A percentile compares a stretch with the other conserved stretches of the same genome.
phyloP scores from a whole-genome alignment of 1,140 invertebrate genomes.

The Macrotrachela quadricornifera region DNA sequence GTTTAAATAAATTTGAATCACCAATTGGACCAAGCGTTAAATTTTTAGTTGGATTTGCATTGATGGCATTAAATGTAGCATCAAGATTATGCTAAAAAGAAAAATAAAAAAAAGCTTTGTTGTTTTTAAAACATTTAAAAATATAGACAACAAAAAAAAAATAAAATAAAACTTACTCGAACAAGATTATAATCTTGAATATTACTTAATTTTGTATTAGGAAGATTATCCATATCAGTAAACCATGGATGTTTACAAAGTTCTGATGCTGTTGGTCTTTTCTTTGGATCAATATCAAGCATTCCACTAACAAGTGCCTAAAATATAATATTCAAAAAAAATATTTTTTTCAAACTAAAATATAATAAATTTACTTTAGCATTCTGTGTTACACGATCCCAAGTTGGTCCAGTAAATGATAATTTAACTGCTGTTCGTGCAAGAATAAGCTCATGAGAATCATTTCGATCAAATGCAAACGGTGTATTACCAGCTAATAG shows the following conservation, averaged over 20 bases:
- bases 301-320: constrained; percentile 61
- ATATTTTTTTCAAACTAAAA: background rate
- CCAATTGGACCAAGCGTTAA: too few species aligned
- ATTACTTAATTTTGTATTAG: constrained; percentile 17
- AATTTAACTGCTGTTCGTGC: constrained; percentile 55
- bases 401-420: constrained; percentile 53
- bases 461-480: constrained; percentile 69
- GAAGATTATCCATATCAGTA: constrained; percentile 22
- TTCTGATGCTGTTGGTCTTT: constrained; percentile 56
- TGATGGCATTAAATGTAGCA: too few species aligned
- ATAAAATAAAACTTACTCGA: too few species aligned
- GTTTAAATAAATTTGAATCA: too few species aligned
- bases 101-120: too few species aligned
- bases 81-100: too few species aligned
- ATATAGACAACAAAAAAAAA: too few species aligned
- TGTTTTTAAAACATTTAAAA: too few species aligned
- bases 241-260: constrained; percentile 67
- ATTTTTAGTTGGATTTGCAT: too few species aligned
- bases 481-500: constrained; percentile 89
- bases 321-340: constrained; percentile 11
- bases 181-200: too few species aligned
- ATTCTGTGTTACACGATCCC: constrained; percentile 49
- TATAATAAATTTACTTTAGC: constrained; percentile 47
- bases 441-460: constrained; percentile 72
- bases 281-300: constrained; percentile 71